phyloP scores from a whole-genome alignment of 2,113 vertebrate species.

The Coptodon rendalli region DNA sequence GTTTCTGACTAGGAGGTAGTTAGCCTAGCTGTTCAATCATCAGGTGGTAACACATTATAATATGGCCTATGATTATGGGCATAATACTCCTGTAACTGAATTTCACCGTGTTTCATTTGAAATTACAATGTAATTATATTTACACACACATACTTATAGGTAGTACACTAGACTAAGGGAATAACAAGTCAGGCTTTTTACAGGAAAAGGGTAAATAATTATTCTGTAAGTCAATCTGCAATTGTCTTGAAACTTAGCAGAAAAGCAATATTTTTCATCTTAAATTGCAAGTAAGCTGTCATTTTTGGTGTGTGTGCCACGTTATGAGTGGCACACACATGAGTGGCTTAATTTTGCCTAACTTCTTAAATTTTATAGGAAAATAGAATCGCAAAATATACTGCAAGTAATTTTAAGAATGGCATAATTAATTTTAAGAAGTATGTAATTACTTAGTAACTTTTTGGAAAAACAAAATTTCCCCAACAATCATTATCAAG shows the following conservation, averaged over 20 bases:
- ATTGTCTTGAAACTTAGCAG: background rate
- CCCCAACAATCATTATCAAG: too few species aligned
- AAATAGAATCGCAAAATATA: too few species aligned
- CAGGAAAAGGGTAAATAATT: background rate
- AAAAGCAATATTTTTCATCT: background rate
- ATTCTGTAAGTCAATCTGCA: background rate
- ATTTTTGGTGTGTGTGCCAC: too few species aligned
- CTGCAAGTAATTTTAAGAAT: too few species aligned
- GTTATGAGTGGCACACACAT: too few species aligned
- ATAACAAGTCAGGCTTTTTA: background rate
- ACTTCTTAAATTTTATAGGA: too few species aligned
- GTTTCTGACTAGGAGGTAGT: background rate
- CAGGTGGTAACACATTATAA: background rate
- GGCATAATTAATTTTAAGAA: too few species aligned
- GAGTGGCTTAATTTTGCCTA: too few species aligned
- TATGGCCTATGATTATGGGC: background rate
- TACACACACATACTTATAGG: background rate
- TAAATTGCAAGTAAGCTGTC: too few species aligned
- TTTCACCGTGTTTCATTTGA: background rate
- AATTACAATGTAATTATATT: background rate
- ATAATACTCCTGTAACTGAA: background rate
- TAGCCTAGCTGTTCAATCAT: background rate
- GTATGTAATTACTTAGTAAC: too few species aligned
- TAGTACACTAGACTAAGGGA: background rate
- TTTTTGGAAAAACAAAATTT: too few species aligned